Percentiles rank a stretch among this genome's conserved stretches.
Conservation (phyloP, 1,140 invertebrate species). For the Anoplolepis gracilipes region DNA sequence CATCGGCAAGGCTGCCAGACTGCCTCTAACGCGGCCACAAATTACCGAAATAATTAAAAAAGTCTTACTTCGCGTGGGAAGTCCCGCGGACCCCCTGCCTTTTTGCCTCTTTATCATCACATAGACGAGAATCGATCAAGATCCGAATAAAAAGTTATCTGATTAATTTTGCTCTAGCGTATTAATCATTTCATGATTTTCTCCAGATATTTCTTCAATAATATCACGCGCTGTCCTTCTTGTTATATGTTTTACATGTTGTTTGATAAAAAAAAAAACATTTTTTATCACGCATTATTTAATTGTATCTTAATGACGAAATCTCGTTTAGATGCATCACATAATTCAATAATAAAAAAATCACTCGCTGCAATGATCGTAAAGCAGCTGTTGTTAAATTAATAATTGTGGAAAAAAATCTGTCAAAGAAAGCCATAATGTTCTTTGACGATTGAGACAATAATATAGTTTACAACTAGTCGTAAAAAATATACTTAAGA, state of each 20-base stretch:
- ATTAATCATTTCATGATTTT: background rate
- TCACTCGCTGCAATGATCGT: background rate
- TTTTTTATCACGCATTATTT: background rate
- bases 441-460: background rate
- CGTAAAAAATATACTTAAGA: constrained; percentile 4
- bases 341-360: background rate
- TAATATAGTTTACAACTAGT: constrained; percentile 2
- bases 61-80: constrained; percentile 80
- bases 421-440: background rate
- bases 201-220: background rate
- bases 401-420: background rate
- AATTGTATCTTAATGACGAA: background rate
- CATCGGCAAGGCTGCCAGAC: constrained; percentile 69
- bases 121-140: background rate
- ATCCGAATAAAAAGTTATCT: background rate
- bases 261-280: background rate
- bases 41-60: constrained; percentile 85
- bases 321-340: background rate
- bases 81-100: constrained; percentile 56
- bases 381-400: constrained; percentile 3
- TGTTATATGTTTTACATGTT: background rate
- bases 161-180: constrained; percentile 2
- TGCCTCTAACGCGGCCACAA: constrained; percentile 77
- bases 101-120: constrained; percentile 11
- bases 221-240: background rate